A percentile compares a stretch with the other conserved stretches of the same genome.
phyloP scores from a whole-genome alignment of 2,888 invertebrate genomes.

The Podotricha telesiphe region DNA sequence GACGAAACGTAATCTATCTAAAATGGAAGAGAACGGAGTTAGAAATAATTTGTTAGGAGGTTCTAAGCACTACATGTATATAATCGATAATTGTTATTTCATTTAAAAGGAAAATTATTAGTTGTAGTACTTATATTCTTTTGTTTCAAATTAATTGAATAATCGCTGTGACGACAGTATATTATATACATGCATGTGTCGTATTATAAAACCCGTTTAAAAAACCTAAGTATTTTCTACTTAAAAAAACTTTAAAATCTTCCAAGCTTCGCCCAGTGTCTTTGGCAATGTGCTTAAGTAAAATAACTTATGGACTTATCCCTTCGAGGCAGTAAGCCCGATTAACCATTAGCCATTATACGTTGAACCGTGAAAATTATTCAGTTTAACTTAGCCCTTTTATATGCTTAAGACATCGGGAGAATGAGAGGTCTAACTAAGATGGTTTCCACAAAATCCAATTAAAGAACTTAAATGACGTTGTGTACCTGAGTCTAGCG shows the following conservation, averaged over 20 bases:
- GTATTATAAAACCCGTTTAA: neutral
- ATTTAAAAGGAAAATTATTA: no score
- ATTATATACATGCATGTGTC: neutral
- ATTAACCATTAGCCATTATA: conserved; percentile 43
- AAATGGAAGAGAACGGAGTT: neutral
- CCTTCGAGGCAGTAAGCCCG: conserved; percentile 41
- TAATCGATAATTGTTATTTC: no score
- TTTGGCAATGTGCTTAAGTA: conserved; percentile 43
- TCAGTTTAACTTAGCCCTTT: conserved; percentile 28
- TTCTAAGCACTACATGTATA: no score
- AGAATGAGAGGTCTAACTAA: conserved; percentile 35
- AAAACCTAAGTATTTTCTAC: neutral
- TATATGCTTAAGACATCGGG: conserved; percentile 36
- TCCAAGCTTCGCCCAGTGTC: conserved; percentile 4
- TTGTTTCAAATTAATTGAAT: no score
- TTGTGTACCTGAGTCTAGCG: conserved; percentile 33
- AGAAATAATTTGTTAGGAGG: no score
- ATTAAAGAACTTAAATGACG: conserved; percentile 44
- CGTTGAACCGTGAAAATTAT: conserved; percentile 40
- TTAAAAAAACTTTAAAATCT: neutral
- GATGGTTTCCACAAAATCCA: conserved; percentile 37
- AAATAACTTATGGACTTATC: conserved; percentile 48
- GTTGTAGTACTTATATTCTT: no score
- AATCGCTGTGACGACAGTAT: no score
- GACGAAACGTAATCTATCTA: neutral